These are phyloP conservation scores for Hydrolagus affinis DNA, from an alignment of 2,113 vertebrate genomes.

Conservation along the genomic window DNA sequence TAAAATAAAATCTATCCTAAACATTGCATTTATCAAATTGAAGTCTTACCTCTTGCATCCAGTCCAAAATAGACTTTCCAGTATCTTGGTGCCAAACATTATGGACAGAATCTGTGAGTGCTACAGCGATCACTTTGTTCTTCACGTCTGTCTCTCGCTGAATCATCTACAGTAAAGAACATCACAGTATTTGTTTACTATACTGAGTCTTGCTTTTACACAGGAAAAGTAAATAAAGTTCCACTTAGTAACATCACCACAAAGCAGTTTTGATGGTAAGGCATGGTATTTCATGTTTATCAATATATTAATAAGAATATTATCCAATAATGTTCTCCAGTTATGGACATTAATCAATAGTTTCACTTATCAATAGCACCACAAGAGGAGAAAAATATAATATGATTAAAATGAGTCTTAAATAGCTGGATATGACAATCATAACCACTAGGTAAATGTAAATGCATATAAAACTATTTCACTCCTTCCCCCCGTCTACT, in stretches of 20 bases:
- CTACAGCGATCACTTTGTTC: slow-evolving; percentile 82
- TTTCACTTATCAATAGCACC: no score
- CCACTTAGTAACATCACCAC: neutral
- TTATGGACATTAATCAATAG: no score
- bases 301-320: neutral
- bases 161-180: slow-evolving; percentile 69
- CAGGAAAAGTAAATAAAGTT: neutral
- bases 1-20: no score
- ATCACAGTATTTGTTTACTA: neutral
- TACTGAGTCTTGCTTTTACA: neutral
- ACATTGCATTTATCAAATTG: neutral
- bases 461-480: neutral
- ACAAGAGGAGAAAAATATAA: no score
- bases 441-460: neutral
- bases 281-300: neutral
- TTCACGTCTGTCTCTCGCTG: slow-evolving; percentile 86
- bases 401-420: neutral
- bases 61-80: slow-evolving; percentile 83
- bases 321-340: no score
- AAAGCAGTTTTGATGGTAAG: neutral
- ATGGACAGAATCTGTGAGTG: slow-evolving; percentile 91
- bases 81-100: slow-evolving; percentile 94
- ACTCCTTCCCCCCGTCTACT: no score
- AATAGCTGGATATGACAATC: neutral
- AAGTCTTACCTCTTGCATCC: slow-evolving; percentile 85